phyloP scores from a whole-genome alignment of 2,888 invertebrate genomes.

The Rhodophaea formosa region DNA sequence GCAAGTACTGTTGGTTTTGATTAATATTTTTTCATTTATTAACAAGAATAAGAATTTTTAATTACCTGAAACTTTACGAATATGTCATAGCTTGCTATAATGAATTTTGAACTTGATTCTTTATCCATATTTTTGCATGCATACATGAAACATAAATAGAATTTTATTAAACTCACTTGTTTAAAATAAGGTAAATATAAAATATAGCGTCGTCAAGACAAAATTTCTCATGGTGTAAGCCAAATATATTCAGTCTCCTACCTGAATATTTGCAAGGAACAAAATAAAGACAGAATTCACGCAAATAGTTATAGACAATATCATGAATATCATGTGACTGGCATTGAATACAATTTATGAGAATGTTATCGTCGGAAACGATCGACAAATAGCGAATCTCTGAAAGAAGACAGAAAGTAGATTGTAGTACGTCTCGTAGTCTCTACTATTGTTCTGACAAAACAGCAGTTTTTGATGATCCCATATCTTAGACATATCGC shows the following conservation, averaged over 20 bases:
- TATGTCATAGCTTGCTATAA: too few relatives aligned
- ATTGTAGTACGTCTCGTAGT: constrained; percentile 39
- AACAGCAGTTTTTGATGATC: constrained; percentile 52
- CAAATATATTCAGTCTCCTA: background rate
- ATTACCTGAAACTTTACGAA: too few relatives aligned
- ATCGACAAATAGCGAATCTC: constrained; percentile 45
- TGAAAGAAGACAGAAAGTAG: constrained; percentile 41
- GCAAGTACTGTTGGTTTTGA: too few relatives aligned
- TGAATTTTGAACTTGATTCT: too few relatives aligned
- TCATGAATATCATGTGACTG: constrained; percentile 36
- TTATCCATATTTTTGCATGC: too few relatives aligned
- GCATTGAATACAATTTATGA: constrained; percentile 51
- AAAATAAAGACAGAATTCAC: constrained; percentile 17
- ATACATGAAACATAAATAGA: too few relatives aligned
- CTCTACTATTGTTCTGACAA: constrained; percentile 49
- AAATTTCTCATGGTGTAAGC: background rate
- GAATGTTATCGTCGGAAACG: constrained; percentile 46
- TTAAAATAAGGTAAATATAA: too few relatives aligned
- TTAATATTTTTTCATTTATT: too few relatives aligned
- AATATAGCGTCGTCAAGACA: background rate
- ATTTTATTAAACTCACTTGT: too few relatives aligned
- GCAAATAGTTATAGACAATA: constrained; percentile 19
- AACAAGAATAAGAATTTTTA: too few relatives aligned
- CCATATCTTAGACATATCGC: background rate
- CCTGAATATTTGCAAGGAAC: background rate